Percentiles rank a stretch among this genome's conserved stretches.
phyloP scores from a whole-genome alignment of 2,888 invertebrate species.

The Oligia strigilis region DNA sequence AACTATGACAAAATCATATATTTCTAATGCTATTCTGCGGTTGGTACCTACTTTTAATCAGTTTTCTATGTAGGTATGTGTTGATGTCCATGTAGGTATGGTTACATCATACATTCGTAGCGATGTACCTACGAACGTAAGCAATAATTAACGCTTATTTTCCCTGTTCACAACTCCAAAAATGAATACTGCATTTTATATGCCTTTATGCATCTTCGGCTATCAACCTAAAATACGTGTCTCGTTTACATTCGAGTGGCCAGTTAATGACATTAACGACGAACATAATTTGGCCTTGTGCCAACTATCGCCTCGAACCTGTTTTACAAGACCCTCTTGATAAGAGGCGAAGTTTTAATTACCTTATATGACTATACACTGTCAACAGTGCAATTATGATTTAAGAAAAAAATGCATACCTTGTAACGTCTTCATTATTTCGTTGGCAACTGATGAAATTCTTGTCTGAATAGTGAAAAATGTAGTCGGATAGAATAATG shows the following conservation, averaged over 20 bases:
- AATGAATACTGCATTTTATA: slow-evolving; percentile 40
- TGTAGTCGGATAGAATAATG: background rate
- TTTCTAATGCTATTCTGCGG: slow-evolving; percentile 7
- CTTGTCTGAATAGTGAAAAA: background rate
- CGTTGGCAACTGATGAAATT: background rate
- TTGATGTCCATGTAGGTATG: background rate
- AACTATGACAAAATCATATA: background rate
- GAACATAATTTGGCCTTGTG: slow-evolving; percentile 45
- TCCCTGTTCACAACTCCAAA: slow-evolving; percentile 2
- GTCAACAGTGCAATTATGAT: slow-evolving; percentile 24
- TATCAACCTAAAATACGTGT: slow-evolving; percentile 50
- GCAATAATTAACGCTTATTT: background rate
- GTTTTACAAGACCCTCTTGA: slow-evolving; percentile 43
- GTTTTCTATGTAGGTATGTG: slow-evolving; percentile 7
- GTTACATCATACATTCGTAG: background rate
- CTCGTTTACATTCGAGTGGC: slow-evolving; percentile 53
- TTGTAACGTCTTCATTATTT: slow-evolving; percentile 14
- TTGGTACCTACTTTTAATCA: background rate
- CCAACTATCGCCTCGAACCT: slow-evolving; percentile 48
- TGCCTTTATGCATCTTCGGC: slow-evolving; percentile 23
- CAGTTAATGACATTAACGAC: slow-evolving; percentile 54
- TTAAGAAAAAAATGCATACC: background rate
- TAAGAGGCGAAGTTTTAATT: slow-evolving; percentile 47
- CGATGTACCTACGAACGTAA: slow-evolving; percentile 1
- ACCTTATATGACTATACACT: slow-evolving; percentile 23